Conservation (phyloP, 2,113 vertebrate genomes). For the Glaucidium brasilianum region DNA sequence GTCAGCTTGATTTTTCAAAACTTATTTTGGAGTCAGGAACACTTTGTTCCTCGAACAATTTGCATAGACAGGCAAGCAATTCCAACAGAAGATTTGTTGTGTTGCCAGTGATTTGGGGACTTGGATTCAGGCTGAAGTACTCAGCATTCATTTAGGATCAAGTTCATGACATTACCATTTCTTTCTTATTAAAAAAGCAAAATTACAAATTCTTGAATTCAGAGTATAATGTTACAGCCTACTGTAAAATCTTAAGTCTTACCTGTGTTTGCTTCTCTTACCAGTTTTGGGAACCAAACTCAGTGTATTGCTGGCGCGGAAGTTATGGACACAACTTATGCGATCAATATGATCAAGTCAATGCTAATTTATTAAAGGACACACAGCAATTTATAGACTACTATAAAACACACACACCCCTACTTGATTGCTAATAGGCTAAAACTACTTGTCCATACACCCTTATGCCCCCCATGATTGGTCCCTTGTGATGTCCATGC, state of each 20-base stretch:
- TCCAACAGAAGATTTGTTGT: neutral
- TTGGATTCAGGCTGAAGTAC: neutral
- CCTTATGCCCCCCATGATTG: too few relatives aligned
- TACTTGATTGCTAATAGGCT: too few relatives aligned
- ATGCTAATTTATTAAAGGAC: too few relatives aligned
- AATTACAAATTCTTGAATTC: neutral
- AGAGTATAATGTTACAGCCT: neutral
- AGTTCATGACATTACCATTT: neutral
- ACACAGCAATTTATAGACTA: too few relatives aligned
- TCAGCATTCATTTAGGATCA: neutral
- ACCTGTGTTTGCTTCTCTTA: neutral
- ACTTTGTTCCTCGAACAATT: neutral
- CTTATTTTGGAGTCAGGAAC: neutral
- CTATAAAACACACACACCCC: too few relatives aligned
- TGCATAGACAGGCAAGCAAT: neutral
- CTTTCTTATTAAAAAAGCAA: neutral
- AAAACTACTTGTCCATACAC: too few relatives aligned
- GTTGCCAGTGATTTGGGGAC: neutral
- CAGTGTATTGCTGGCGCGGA: too few relatives aligned
- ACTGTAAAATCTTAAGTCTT: neutral
- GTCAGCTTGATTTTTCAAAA: neutral
- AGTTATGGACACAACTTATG: too few relatives aligned
- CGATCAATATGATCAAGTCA: too few relatives aligned
- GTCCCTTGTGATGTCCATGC: too few relatives aligned
- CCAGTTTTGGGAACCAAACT: neutral